phyloP scores from a whole-genome alignment of 2,797 vertebrate genomes.

The Enteromius unitaeniatus region DNA sequence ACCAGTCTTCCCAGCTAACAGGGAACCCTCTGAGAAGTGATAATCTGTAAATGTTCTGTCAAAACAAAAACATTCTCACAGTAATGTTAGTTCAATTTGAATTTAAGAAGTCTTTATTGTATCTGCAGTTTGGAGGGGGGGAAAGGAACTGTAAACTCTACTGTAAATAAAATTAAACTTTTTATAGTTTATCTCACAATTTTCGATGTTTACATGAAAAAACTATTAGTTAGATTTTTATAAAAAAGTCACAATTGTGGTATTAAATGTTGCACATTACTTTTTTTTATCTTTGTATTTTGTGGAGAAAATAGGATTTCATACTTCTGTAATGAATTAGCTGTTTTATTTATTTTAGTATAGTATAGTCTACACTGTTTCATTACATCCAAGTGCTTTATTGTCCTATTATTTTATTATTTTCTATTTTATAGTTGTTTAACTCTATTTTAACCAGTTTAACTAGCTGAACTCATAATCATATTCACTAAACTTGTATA shows the following conservation, averaged over 20 bases:
- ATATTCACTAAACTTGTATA: background rate
- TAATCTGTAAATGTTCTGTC: background rate
- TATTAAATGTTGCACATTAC: background rate
- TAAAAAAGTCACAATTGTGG: background rate
- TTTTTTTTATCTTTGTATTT: background rate
- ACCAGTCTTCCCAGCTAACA: background rate
- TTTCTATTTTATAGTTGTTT: background rate
- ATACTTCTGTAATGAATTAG: background rate
- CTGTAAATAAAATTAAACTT: too few relatives aligned
- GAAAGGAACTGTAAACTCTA: too few relatives aligned
- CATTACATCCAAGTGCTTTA: background rate
- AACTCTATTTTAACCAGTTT: background rate
- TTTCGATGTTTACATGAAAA: background rate
- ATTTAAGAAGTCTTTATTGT: too few relatives aligned
- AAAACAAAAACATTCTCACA: background rate
- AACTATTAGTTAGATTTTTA: too few relatives aligned
- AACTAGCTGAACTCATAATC: background rate
- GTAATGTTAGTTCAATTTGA: background rate
- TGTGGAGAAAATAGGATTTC: background rate
- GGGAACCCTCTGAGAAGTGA: too few relatives aligned
- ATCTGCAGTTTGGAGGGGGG: too few relatives aligned
- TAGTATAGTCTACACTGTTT: background rate
- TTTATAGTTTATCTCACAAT: background rate
- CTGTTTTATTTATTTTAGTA: background rate
- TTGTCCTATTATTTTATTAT: background rate